Evolutionary conservation across 2,113 vertebrate genomes (phyloP).

Genomic region (Ramphastos sulfuratus): DNA sequence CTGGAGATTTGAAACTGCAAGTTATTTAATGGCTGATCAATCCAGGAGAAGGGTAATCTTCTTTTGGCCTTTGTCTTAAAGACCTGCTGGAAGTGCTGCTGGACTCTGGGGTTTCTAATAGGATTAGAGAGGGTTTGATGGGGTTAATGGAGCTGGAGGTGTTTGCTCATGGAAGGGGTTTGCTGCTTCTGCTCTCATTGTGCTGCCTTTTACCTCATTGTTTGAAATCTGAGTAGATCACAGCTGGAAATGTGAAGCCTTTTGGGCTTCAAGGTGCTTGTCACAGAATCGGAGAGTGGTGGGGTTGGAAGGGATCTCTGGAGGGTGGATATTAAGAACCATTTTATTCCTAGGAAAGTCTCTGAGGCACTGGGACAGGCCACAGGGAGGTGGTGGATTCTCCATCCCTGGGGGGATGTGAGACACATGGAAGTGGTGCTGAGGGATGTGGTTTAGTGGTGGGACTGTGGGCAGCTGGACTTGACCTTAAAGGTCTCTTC

Average conservation of each 20-base stretch:
- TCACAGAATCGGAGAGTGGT: too few species aligned
- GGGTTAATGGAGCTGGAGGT: slow-evolving; percentile 7
- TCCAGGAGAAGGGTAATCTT: not conserved
- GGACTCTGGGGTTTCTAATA: slow-evolving; percentile 2
- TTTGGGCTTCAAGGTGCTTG: not conserved
- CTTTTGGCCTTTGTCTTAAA: slow-evolving; percentile 21
- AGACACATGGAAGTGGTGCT: too few species aligned
- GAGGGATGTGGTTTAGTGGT: too few species aligned
- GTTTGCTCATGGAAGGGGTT: not conserved
- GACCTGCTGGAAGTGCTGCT: slow-evolving; percentile 18
- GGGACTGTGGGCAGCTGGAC: too few species aligned
- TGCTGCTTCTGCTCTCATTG: not conserved
- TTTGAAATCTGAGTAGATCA: not conserved
- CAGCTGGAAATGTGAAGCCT: not conserved
- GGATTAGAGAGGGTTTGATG: slow-evolving; percentile 32
- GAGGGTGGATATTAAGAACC: too few species aligned
- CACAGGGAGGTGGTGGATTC: too few species aligned
- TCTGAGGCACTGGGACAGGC: too few species aligned
- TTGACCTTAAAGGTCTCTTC: too few species aligned
- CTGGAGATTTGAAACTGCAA: not conserved
- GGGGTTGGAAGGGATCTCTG: too few species aligned
- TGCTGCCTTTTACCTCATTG: not conserved
- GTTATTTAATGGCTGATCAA: slow-evolving; percentile 34
- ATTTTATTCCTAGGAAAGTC: too few species aligned
- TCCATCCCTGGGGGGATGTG: too few species aligned